Evolutionary conservation across 2,113 vertebrate species (phyloP).

Genomic region (Raja brachyura): DNA sequence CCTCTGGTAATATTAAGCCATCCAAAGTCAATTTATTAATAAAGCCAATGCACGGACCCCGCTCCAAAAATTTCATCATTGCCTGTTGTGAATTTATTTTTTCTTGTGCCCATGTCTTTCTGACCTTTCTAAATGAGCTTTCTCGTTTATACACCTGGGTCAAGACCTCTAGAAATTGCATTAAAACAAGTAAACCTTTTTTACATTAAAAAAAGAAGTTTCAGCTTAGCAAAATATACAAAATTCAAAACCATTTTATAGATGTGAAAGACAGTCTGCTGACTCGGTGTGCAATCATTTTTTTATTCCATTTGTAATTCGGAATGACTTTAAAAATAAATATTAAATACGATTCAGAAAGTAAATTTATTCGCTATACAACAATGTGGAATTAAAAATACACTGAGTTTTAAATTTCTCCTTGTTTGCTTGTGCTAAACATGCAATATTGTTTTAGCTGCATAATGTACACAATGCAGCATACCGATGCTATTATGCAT

Average conservation of each 20-base stretch:
- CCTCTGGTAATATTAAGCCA: not conserved
- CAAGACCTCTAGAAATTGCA: too few species aligned
- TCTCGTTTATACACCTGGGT: not conserved
- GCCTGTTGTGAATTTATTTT: not conserved
- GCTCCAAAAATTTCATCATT: not conserved
- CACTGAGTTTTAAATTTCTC: not conserved
- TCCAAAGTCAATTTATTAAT: not conserved
- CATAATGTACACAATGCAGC: too few species aligned
- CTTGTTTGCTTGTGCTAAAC: not conserved
- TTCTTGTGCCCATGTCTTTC: not conserved
- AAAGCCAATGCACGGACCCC: not conserved
- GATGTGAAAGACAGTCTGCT: not conserved
- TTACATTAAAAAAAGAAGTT: too few species aligned
- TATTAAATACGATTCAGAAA: not conserved
- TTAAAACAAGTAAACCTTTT: not conserved
- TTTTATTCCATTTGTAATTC: not conserved
- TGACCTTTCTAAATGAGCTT: not conserved
- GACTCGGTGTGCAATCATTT: not conserved
- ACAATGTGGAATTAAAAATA: not conserved
- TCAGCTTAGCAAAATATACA: too few species aligned
- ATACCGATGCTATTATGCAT: too few species aligned
- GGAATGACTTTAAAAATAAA: not conserved
- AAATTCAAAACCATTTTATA: not conserved
- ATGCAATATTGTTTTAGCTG: too few species aligned
- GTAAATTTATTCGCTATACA: not conserved